Evolutionary conservation across 2,113 vertebrate genomes (phyloP), one percentile per base, ranked within the genome.

Genomic region (Thamnaconus septentrionalis): DNA sequence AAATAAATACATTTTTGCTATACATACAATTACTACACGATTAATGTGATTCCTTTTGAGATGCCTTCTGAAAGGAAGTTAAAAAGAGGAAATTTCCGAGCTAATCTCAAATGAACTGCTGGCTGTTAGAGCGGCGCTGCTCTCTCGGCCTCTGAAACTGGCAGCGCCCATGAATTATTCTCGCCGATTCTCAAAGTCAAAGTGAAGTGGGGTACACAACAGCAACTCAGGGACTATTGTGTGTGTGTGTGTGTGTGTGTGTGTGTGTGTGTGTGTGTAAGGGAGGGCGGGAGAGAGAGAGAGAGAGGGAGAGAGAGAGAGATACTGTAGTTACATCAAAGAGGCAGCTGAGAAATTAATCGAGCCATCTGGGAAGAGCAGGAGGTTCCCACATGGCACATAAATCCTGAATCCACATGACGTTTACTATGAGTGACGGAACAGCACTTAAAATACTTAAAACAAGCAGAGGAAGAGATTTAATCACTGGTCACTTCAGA

Each of bases 141-240:
- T 89, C 86, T 78, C 75, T 61, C 67, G 63, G 62, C 70, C 74
- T 86, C 78, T 72, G 71, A 88, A 90, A 88, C 82, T 88, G 78
- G 39, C 79, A 39, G 70, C 74, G 74, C 84, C 78, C 77, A 92
- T 91, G 88, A 92, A 92, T 91, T 91, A 92, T 93, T 92, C 92
- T 83, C 64, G 76, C 67, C 82, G 45, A 83, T 88, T 88, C 86
- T 93, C 89, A 92, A 91, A 92, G 92, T 91, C 90, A 92, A 86
- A 82, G 82, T 68, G 79, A 91, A 91, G 90, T 75, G 80, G 88
- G 88, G 86, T 87, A 87, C 80, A 91, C 89, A 91, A 88, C 76
- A 85, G 86, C 78, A 84, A 88, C 81, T 88, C 75, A 74, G 69
- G 76, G 66, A 81, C 65, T 43, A 60, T 75, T 81, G 69, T 74